Conservation (phyloP, 2,113 vertebrate species). For the Paedocypris sp. region DNA sequence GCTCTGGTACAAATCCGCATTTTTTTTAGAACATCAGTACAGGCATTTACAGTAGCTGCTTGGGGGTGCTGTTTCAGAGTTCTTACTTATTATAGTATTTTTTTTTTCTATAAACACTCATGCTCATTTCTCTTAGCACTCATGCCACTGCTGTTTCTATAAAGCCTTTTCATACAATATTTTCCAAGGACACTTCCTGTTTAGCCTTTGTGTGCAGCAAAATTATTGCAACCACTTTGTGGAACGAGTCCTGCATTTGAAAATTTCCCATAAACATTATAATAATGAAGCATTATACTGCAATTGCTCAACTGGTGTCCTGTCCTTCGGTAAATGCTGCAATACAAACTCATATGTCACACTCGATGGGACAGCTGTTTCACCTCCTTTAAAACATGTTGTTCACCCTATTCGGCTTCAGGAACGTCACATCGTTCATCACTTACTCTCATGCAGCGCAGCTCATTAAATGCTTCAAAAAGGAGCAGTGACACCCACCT, state of each 20-base stretch:
- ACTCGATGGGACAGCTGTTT: slow-evolving; percentile 18
- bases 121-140: neutral
- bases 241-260: neutral
- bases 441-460: neutral
- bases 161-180: neutral
- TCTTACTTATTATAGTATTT: too few relatives aligned
- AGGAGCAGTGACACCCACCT: slow-evolving; percentile 9
- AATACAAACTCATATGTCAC: slow-evolving; percentile 16
- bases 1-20: neutral
- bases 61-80: neutral
- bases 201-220: neutral
- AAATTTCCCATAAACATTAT: slow-evolving; percentile 12
- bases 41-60: neutral
- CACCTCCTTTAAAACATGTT: neutral
- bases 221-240: neutral
- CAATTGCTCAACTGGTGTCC: slow-evolving; percentile 1
- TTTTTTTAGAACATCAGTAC: neutral
- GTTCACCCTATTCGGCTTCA: neutral
- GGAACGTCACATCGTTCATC: slow-evolving; percentile 3
- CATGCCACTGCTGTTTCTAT: neutral
- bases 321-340: neutral
- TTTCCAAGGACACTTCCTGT: neutral
- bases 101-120: neutral
- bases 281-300: slow-evolving; percentile 13
- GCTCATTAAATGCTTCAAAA: slow-evolving; percentile 18